These are phyloP conservation scores for Drosophila atripex DNA, from an alignment of 2,888 invertebrate genomes.

Conservation along the genomic window DNA sequence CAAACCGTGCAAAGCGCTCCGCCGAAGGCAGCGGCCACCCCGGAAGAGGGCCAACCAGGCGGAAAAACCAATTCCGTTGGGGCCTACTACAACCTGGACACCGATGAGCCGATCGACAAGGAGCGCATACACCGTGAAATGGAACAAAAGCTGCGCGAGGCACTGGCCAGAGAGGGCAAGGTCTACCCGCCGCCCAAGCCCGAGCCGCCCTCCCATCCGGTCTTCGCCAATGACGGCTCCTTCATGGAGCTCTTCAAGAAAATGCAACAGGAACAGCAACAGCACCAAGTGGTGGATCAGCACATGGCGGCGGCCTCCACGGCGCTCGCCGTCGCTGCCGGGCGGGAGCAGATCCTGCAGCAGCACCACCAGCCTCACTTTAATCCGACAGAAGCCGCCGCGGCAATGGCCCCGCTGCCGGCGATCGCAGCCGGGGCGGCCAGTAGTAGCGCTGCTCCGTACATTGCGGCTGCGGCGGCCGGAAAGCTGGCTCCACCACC, in stretches of 20 bases:
- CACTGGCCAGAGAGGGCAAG: conserved; percentile 83
- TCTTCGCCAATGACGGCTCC: conserved; percentile 91
- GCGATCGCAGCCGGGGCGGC: conserved; percentile 63
- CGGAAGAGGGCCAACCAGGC: conserved; percentile 24
- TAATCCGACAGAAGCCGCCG: neutral
- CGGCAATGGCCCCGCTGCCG: conserved; percentile 40
- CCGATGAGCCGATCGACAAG: conserved; percentile 82
- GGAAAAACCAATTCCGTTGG: conserved; percentile 58
- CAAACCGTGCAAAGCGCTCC: conserved; percentile 9
- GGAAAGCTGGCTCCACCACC: conserved; percentile 83
- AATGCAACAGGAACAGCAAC: conserved; percentile 85
- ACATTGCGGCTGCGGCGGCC: conserved; percentile 71
- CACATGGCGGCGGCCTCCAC: conserved; percentile 10
- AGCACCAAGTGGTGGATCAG: conserved; percentile 25
- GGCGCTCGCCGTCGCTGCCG: neutral
- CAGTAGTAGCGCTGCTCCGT: conserved; percentile 68
- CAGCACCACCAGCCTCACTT: conserved; percentile 3
- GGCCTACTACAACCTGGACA: conserved; percentile 77
- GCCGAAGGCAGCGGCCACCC: conserved; percentile 15
- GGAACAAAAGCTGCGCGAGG: conserved; percentile 82
- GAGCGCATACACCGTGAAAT: conserved; percentile 84
- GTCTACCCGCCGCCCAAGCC: conserved; percentile 86
- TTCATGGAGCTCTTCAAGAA: conserved; percentile 96
- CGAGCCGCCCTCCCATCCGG: conserved; percentile 85
- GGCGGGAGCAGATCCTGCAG: conserved; percentile 6